Percentiles rank a stretch among this genome's conserved stretches.
These are phyloP conservation scores for Procambarus virginalis DNA, from an alignment of 1,140 invertebrate genomes.

Conservation along the genomic window DNA sequence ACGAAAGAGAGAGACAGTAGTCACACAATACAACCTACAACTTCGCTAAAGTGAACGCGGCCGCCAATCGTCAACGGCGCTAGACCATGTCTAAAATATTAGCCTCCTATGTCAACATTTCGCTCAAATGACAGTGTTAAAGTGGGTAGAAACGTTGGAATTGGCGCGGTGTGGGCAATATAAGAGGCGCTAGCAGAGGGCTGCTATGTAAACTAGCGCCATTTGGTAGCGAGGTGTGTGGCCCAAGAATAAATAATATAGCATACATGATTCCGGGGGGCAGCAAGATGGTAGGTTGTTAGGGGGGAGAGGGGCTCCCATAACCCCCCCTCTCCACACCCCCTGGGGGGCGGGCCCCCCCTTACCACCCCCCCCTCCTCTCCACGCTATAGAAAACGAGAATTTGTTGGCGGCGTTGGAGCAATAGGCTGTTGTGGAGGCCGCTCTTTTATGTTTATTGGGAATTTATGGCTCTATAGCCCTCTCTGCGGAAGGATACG, in stretches of 20 bases:
- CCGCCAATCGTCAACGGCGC: background rate
- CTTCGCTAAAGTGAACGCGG: background rate
- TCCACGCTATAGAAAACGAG: background rate
- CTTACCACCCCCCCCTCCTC: too few species aligned
- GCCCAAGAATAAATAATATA: background rate
- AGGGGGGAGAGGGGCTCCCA: too few species aligned
- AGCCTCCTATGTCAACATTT: background rate
- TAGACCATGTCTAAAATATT: background rate
- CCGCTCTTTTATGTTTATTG: conserved; percentile 4
- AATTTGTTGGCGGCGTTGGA: background rate
- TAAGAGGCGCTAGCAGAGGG: background rate
- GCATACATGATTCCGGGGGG: background rate
- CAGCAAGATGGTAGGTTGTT: background rate
- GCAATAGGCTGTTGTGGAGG: background rate
- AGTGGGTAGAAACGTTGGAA: background rate
- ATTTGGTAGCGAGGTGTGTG: conserved; percentile 22
- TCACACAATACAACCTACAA: background rate
- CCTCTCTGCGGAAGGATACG: background rate
- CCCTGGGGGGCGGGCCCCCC: too few species aligned
- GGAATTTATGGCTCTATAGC: background rate
- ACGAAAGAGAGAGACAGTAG: background rate
- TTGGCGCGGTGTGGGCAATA: background rate
- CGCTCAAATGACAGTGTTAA: background rate
- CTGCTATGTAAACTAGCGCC: conserved; percentile 10
- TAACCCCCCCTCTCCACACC: too few species aligned